These are phyloP conservation scores for Shinisaurus crocodilurus DNA, from an alignment of 2,113 vertebrate species.

Conservation along the genomic window DNA sequence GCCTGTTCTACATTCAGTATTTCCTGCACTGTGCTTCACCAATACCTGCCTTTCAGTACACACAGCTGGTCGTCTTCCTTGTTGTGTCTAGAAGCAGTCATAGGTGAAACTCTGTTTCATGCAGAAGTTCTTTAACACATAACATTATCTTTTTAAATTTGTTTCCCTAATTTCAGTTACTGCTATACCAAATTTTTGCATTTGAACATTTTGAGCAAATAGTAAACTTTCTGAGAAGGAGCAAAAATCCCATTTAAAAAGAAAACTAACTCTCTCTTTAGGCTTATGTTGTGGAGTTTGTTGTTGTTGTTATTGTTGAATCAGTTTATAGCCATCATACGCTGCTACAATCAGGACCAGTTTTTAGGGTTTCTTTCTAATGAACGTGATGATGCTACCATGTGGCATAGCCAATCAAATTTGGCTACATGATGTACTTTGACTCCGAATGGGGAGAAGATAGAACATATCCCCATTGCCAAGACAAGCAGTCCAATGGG, in stretches of 20 bases:
- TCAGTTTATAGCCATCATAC: neutral
- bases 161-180: constrained; percentile 55
- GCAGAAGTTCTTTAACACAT: constrained; percentile 70
- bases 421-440: neutral
- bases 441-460: neutral
- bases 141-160: constrained; percentile 65
- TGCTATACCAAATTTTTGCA: neutral
- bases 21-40: constrained; percentile 49
- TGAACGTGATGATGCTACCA: neutral
- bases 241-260: neutral
- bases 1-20: constrained; percentile 47
- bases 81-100: constrained; percentile 66
- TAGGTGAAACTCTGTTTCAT: constrained; percentile 60
- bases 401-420: neutral
- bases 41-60: constrained; percentile 58
- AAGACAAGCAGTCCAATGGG: neutral
- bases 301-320: too few relatives aligned
- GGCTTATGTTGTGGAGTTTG: too few relatives aligned
- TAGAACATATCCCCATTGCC: neutral
- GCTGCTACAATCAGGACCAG: neutral
- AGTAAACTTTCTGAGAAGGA: neutral
- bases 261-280: neutral
- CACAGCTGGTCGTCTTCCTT: constrained; percentile 70
- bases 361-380: neutral
- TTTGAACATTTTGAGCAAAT: neutral